phyloP scores from a whole-genome alignment of 2,113 vertebrate genomes.

The Nothobranchius furzeri region DNA sequence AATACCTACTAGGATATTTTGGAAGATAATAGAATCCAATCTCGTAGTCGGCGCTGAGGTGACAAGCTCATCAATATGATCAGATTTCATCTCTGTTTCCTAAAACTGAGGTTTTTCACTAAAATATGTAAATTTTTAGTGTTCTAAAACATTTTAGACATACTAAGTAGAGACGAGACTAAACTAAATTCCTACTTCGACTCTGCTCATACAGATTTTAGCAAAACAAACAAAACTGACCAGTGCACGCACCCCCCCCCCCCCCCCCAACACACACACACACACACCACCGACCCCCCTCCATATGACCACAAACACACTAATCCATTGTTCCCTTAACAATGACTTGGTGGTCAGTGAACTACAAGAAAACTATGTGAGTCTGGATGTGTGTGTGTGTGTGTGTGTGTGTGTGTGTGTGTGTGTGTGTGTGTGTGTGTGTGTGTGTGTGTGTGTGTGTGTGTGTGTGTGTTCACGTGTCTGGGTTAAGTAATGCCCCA shows the following conservation, averaged over 20 bases:
- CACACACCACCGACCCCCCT: background rate
- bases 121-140: too few relatives aligned
- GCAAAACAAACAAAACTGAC: background rate
- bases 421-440: too few relatives aligned
- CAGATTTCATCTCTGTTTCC: too few relatives aligned
- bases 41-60: too few relatives aligned
- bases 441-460: slow-evolving; percentile 15
- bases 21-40: too few relatives aligned
- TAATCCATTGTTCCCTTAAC: slow-evolving; percentile 43
- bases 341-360: slow-evolving; percentile 83
- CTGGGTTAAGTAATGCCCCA: slow-evolving; percentile 75
- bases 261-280: background rate
- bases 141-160: too few relatives aligned
- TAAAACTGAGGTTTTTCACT: too few relatives aligned
- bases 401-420: slow-evolving; percentile 3
- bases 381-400: slow-evolving; percentile 12
- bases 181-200: too few relatives aligned
- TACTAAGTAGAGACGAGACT: too few relatives aligned
- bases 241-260: background rate
- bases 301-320: background rate
- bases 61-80: too few relatives aligned
- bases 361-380: slow-evolving; percentile 38
- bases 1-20: too few relatives aligned
- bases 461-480: background rate
- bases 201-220: slow-evolving; percentile 1